Conservation (phyloP, 2,113 vertebrate species). For the Muntiacus muntjak region DNA sequence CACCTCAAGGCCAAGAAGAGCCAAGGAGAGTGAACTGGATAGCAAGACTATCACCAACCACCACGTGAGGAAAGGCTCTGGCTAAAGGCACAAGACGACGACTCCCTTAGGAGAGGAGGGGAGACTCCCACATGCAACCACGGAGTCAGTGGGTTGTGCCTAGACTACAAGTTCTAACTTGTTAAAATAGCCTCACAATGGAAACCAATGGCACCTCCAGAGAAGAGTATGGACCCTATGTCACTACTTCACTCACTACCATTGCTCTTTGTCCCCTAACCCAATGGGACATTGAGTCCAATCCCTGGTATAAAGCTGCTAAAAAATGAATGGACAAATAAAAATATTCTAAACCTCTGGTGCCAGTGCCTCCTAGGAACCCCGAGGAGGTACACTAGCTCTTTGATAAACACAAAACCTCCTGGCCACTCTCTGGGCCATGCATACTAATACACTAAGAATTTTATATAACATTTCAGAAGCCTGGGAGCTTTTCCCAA, state of each 20-base stretch:
- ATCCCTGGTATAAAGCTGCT: background rate
- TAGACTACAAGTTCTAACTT: background rate
- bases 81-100: background rate
- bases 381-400: background rate
- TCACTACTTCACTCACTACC: background rate
- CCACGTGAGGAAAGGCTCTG: background rate
- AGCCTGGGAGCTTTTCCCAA: background rate
- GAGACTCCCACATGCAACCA: background rate
- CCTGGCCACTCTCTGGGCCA: background rate
- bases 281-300: background rate
- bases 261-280: background rate
- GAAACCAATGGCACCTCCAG: background rate
- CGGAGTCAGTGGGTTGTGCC: background rate
- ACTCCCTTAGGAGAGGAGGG: background rate
- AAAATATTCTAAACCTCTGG: background rate
- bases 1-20: background rate
- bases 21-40: background rate
- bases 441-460: background rate
- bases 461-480: background rate
- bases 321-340: background rate
- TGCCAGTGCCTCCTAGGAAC: background rate
- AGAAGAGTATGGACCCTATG: background rate
- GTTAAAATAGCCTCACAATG: background rate
- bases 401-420: background rate
- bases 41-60: background rate